These are phyloP conservation scores for Eupsilia transversa DNA, from an alignment of 2,888 invertebrate species.

Conservation along the genomic window DNA sequence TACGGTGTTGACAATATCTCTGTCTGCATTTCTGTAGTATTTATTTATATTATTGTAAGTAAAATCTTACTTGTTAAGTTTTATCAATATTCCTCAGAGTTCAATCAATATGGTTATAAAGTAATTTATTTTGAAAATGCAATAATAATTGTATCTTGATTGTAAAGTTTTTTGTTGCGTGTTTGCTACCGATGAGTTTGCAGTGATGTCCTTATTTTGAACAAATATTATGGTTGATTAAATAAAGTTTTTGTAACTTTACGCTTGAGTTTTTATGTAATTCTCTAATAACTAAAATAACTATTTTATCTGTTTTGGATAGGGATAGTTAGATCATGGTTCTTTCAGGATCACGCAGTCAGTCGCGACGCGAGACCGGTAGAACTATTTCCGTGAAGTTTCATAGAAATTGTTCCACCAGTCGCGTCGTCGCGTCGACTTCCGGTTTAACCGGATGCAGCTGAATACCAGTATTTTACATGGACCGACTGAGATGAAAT, in stretches of 20 bases:
- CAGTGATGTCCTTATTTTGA: constrained; percentile 77
- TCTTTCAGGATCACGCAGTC: too few species aligned
- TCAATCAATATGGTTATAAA: constrained; percentile 52
- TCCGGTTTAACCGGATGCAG: too few species aligned
- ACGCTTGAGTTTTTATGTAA: constrained; percentile 18
- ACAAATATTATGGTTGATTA: constrained; percentile 80
- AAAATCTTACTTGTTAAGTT: constrained; percentile 75
- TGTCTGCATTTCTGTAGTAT: constrained; percentile 66
- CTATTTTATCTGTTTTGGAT: not conserved
- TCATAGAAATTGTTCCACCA: too few species aligned
- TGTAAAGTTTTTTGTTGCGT: constrained; percentile 71
- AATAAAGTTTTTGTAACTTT: constrained; percentile 73
- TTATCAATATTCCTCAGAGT: constrained; percentile 63
- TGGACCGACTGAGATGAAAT: too few species aligned
- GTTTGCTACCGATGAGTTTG: constrained; percentile 69
- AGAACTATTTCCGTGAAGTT: too few species aligned
- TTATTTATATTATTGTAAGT: constrained; percentile 68
- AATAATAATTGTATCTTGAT: constrained; percentile 67
- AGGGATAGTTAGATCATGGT: not conserved
- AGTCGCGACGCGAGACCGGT: too few species aligned
- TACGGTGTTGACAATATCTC: constrained; percentile 46
- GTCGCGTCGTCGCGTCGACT: too few species aligned
- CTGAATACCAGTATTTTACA: too few species aligned
- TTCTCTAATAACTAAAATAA: not conserved
- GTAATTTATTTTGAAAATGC: constrained; percentile 64